These are phyloP conservation scores for Lonchura striata DNA, from an alignment of 2,113 vertebrate genomes.

Conservation along the genomic window DNA sequence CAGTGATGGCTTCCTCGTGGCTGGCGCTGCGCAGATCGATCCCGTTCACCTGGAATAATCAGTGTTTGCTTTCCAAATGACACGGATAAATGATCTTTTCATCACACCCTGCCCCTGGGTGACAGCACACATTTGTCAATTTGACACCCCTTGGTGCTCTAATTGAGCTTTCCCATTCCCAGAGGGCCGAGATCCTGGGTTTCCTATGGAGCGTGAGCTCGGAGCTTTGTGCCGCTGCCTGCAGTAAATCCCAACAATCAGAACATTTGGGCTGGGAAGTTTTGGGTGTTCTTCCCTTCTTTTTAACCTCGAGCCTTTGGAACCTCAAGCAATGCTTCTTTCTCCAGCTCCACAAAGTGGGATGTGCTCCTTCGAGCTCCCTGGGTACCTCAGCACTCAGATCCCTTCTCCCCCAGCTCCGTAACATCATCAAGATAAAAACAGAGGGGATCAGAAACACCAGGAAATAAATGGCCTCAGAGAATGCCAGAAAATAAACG, in stretches of 20 bases:
- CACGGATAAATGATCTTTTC: background rate
- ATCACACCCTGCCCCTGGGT: background rate
- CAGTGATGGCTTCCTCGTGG: slow-evolving; percentile 91
- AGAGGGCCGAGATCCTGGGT: background rate
- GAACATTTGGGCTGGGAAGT: background rate
- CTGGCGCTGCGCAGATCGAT: slow-evolving; percentile 85
- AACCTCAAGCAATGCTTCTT: background rate
- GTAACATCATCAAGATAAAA: fast-evolving
- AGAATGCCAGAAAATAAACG: background rate
- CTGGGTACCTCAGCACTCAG: background rate
- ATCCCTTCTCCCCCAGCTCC: background rate
- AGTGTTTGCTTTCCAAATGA: background rate
- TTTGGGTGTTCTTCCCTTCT: background rate
- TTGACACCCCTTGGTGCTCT: background rate
- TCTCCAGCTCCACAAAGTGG: background rate
- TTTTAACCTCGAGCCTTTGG: background rate
- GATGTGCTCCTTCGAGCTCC: background rate
- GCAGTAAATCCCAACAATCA: background rate
- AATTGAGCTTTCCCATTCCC: background rate
- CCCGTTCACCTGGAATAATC: slow-evolving; percentile 84
- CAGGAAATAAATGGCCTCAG: background rate
- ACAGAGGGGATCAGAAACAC: background rate
- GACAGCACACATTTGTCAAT: slow-evolving; percentile 9
- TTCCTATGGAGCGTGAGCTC: fast-evolving
- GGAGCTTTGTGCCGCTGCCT: background rate